Percentiles rank a stretch among this genome's conserved stretches.
Evolutionary conservation across 1,140 invertebrate genomes (phyloP).

Genomic region (Drosophila pectinifera): DNA sequence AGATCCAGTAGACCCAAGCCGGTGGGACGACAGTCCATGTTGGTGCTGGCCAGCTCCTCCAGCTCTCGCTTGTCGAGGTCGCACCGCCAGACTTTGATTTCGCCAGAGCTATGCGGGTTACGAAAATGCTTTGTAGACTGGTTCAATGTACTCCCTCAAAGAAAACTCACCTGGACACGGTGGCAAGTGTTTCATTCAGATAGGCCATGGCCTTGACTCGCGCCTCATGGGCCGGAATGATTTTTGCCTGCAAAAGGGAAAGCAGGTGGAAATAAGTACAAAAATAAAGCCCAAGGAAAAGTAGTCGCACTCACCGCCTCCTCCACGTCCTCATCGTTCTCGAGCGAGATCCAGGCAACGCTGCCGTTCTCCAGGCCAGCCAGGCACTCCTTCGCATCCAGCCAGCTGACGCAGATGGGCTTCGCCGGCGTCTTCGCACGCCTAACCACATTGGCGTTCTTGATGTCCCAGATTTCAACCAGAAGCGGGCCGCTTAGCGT

Average conservation of each 20-base stretch:
- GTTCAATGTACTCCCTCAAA: too few species aligned
- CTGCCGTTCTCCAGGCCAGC: conserved; percentile 90
- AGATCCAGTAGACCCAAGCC: conserved; percentile 86
- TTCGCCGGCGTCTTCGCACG: conserved; percentile 87
- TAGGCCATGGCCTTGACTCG: conserved; percentile 89
- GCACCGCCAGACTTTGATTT: conserved; percentile 91
- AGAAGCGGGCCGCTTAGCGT: conserved; percentile 89
- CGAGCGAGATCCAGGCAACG: conserved; percentile 88
- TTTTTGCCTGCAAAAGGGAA: conserved; percentile 25
- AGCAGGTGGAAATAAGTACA: background rate
- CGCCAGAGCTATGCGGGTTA: conserved; percentile 88
- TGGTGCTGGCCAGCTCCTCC: conserved; percentile 85
- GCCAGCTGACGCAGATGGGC: conserved; percentile 88
- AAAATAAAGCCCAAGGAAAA: too few species aligned
- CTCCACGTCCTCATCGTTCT: conserved; percentile 11
- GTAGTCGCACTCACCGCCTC: conserved; percentile 55
- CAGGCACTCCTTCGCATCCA: conserved; percentile 87
- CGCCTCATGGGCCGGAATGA: conserved; percentile 87
- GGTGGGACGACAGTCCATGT: conserved; percentile 88
- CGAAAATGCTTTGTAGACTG: background rate
- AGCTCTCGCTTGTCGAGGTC: conserved; percentile 85
- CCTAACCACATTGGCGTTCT: conserved; percentile 88
- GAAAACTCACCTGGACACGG: conserved; percentile 62
- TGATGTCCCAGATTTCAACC: conserved; percentile 91
- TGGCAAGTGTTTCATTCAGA: conserved; percentile 82